Percentiles rank a stretch among this genome's conserved stretches.
These are phyloP conservation scores for Microcebus lehilahytsara DNA, from an alignment of 2,113 vertebrate genomes.

Conservation along the genomic window DNA sequence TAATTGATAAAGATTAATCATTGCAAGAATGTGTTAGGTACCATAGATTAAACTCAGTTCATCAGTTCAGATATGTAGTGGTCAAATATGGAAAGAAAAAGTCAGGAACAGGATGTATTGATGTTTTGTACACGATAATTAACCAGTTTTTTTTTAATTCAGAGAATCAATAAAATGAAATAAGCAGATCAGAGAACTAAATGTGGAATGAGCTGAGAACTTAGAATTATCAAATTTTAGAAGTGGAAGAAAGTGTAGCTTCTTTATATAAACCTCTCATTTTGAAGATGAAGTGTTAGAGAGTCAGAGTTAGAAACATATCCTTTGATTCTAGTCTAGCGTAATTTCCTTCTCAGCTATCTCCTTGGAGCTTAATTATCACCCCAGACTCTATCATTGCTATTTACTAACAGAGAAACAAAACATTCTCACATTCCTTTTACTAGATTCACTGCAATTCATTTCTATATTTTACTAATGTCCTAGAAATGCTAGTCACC, in stretches of 20 bases:
- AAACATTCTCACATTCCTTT: not conserved
- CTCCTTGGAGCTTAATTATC: not conserved
- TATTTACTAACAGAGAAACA: not conserved
- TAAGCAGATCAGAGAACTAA: not conserved
- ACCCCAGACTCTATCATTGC: not conserved
- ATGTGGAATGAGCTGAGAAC: not conserved
- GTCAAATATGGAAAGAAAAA: conserved; percentile 52
- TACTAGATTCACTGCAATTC: not conserved
- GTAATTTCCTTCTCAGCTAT: not conserved
- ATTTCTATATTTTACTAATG: not conserved
- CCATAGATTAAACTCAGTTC: conserved; percentile 71
- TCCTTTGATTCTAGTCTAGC: not conserved
- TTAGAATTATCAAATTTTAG: not conserved
- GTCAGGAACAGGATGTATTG: conserved; percentile 79
- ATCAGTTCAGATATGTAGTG: conserved; percentile 74
- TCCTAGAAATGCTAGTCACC: not conserved
- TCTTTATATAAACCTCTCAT: not conserved
- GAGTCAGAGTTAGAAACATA: not conserved
- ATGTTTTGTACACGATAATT: conserved; percentile 36
- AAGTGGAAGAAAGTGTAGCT: not conserved
- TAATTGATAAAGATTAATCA: conserved; percentile 75
- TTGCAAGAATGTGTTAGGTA: conserved; percentile 74
- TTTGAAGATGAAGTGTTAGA: not conserved
- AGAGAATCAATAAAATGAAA: not conserved
- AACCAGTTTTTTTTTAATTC: not conserved